Conservation (phyloP, 2,113 vertebrate species). For the Gymnobelideus leadbeateri region DNA sequence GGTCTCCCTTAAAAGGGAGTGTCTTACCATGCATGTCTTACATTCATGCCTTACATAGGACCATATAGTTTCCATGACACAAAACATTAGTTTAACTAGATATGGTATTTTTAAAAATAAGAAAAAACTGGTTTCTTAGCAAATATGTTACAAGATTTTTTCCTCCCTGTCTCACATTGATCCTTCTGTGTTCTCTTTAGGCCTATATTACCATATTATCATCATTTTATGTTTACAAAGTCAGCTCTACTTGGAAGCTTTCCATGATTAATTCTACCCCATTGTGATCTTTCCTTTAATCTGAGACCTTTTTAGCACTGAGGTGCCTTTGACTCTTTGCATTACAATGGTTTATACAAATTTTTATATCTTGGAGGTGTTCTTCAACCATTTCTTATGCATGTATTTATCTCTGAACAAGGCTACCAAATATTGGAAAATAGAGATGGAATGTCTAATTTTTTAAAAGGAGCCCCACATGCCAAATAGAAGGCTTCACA, state of each 20-base stretch:
- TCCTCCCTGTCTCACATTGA: not conserved
- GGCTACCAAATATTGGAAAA: not conserved
- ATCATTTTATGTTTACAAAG: not conserved
- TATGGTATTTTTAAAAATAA: not conserved
- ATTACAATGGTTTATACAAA: not conserved
- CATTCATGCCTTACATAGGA: not conserved
- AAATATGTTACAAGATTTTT: not conserved
- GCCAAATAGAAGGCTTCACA: not conserved
- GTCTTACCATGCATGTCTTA: too few species aligned
- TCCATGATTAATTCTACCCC: not conserved
- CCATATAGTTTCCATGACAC: not conserved
- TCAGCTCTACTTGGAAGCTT: not conserved
- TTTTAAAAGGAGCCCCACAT: not conserved
- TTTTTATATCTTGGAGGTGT: not conserved
- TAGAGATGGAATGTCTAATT: not conserved
- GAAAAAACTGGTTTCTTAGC: not conserved
- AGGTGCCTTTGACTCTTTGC: not conserved
- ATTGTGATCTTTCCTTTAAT: conserved; percentile 2
- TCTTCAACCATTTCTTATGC: not conserved
- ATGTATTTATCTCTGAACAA: not conserved
- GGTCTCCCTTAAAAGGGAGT: not conserved
- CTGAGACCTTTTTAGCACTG: not conserved
- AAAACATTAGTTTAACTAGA: not conserved
- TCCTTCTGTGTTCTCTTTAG: not conserved
- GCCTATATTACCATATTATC: not conserved